A percentile compares a stretch with the other conserved stretches of the same genome.
Evolutionary conservation across 2,888 invertebrate genomes (phyloP).

Genomic region (Peribatodes rhomboidaria): DNA sequence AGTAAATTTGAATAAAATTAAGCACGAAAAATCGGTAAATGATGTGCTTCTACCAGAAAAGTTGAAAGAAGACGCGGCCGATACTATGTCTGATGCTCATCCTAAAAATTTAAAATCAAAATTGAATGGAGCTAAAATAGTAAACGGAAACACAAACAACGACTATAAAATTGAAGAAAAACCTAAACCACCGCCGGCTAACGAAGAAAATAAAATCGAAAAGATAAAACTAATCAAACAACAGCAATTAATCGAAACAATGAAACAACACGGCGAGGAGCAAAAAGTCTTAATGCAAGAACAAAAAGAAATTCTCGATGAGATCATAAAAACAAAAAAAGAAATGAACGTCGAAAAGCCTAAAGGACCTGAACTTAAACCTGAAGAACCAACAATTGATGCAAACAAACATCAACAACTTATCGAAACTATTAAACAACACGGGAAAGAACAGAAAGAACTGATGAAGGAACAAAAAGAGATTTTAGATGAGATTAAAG

Average conservation of each 20-base stretch:
- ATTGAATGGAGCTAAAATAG: slow-evolving; percentile 57
- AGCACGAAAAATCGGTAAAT: slow-evolving; percentile 35
- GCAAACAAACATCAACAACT: slow-evolving; percentile 62
- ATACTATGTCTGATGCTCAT: slow-evolving; percentile 67
- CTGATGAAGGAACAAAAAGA: slow-evolving; percentile 89
- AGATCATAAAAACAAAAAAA: slow-evolving; percentile 86
- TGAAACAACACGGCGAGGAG: slow-evolving; percentile 90
- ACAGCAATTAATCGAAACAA: slow-evolving; percentile 86
- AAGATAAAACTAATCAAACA: slow-evolving; percentile 64
- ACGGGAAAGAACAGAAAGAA: slow-evolving; percentile 89
- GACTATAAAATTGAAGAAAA: slow-evolving; percentile 54
- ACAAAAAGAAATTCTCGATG: slow-evolving; percentile 88
- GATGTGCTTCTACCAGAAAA: slow-evolving; percentile 45
- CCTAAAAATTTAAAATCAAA: slow-evolving; percentile 71
- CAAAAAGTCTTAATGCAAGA: slow-evolving; percentile 89
- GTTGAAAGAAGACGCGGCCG: slow-evolving; percentile 53
- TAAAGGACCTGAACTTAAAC: slow-evolving; percentile 68
- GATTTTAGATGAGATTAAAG: slow-evolving; percentile 86
- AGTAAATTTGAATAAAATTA: slow-evolving; percentile 17
- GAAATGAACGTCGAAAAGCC: slow-evolving; percentile 71
- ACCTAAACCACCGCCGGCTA: slow-evolving; percentile 51
- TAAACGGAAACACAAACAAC: slow-evolving; percentile 55
- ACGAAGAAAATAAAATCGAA: slow-evolving; percentile 61
- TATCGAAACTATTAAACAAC: slow-evolving; percentile 89
- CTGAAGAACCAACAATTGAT: slow-evolving; percentile 29